Conservation (phyloP, 1,140 invertebrate genomes). For the Rhopalosiphum maidis region DNA sequence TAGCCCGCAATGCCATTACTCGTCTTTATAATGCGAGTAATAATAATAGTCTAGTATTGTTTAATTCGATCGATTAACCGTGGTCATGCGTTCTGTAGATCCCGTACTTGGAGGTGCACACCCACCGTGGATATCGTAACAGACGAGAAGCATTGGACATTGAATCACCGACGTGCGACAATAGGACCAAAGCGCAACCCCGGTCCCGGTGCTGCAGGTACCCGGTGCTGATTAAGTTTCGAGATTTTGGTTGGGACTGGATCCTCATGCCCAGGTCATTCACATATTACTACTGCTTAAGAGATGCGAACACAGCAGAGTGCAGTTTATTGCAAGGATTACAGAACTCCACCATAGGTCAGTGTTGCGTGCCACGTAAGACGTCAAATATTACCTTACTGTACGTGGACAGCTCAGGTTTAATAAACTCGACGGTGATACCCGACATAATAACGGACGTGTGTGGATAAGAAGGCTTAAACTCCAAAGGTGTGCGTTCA, state of each 20-base stretch:
- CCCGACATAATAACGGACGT: too few species aligned
- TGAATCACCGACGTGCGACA: conserved; percentile 73
- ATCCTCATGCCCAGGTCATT: conserved; percentile 95
- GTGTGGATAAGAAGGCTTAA: too few species aligned
- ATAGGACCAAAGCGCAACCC: conserved; percentile 67
- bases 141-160: conserved; percentile 60
- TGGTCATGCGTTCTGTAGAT: conserved; percentile 65
- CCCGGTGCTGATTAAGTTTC: conserved; percentile 95
- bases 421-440: too few species aligned
- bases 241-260: conserved; percentile 97
- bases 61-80: conserved; percentile 59
- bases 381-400: conserved; percentile 90
- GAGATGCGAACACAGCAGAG: conserved; percentile 66
- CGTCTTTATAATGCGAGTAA: neutral
- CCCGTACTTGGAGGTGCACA: conserved; percentile 81
- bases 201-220: conserved; percentile 87
- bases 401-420: conserved; percentile 75
- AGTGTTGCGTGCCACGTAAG: conserved; percentile 88
- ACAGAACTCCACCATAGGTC: conserved; percentile 72
- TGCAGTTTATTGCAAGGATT: conserved; percentile 63
- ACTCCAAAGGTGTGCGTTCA: too few species aligned
- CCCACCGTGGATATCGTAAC: conserved; percentile 69
- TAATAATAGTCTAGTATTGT: conserved; percentile 40
- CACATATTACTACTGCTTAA: conserved; percentile 96
- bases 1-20: neutral